Evolutionary conservation across 2,888 invertebrate species (phyloP).

Genomic region (Strigamia maritima): DNA sequence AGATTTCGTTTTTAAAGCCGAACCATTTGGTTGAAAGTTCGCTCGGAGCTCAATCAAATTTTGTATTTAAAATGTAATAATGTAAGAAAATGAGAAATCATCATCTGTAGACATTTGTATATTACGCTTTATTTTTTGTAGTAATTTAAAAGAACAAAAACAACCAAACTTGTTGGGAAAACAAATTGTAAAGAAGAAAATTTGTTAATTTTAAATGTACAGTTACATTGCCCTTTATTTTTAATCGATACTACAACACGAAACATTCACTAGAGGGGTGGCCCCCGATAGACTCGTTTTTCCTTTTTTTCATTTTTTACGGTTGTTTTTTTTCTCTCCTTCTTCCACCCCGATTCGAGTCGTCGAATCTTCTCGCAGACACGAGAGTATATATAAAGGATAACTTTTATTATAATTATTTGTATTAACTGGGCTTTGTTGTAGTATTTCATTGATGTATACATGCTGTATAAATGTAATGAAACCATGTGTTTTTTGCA

Average conservation of each 20-base stretch:
- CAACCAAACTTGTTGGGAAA: conserved; percentile 21
- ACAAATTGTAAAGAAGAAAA: background rate
- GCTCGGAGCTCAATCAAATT: background rate
- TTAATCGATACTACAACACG: background rate
- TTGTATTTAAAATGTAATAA: background rate
- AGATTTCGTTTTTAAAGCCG: background rate
- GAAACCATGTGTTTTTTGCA: conserved; percentile 41
- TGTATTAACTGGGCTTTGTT: conserved; percentile 39
- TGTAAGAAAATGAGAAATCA: background rate
- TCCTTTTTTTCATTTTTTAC: background rate
- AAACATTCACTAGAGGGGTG: background rate
- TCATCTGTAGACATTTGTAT: conserved; percentile 41
- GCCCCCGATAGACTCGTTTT: background rate
- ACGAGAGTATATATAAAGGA: background rate
- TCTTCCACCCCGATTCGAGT: conserved; percentile 45
- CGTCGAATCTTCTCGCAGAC: conserved; percentile 48
- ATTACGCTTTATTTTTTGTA: conserved; percentile 31
- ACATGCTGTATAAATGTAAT: conserved; percentile 43
- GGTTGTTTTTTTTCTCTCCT: background rate
- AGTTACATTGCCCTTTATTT: background rate
- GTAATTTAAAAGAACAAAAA: conserved; percentile 34
- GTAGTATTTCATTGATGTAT: conserved; percentile 41
- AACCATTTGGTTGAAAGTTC: background rate
- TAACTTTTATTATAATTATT: conserved; percentile 6
- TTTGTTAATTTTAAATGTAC: background rate